A percentile compares a stretch with the other conserved stretches of the same genome.
These are phyloP conservation scores for Crotalus helleri DNA, from an alignment of 2,113 vertebrate species.

Conservation along the genomic window DNA sequence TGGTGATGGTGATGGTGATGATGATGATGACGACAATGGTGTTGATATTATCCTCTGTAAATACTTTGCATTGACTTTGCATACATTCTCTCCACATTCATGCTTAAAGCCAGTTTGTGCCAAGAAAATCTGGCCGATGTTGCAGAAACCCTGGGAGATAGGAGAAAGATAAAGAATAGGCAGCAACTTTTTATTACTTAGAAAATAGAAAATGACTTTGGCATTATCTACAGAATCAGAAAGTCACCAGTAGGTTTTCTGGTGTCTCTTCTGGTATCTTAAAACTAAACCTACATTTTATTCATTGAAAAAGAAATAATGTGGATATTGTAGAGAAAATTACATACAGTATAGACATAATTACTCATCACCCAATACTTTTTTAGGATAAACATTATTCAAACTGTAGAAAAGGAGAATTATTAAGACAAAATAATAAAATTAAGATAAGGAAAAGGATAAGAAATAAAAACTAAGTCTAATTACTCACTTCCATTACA, in stretches of 20 bases:
- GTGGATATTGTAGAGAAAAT: constrained; percentile 51
- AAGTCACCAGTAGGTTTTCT: constrained; percentile 69
- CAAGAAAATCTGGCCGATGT: constrained; percentile 66
- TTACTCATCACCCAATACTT: background rate
- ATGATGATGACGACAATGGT: constrained; percentile 48
- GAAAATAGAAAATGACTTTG: constrained; percentile 63
- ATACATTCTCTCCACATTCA: constrained; percentile 58
- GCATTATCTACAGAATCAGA: constrained; percentile 63
- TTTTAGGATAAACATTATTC: background rate
- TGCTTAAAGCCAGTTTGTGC: constrained; percentile 71
- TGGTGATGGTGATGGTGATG: too few species aligned
- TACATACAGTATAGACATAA: constrained; percentile 28
- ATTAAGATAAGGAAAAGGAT: background rate
- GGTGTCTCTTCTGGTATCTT: constrained; percentile 64
- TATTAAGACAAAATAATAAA: background rate
- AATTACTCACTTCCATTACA: background rate
- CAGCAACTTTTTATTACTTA: constrained; percentile 57
- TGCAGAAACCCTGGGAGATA: constrained; percentile 62
- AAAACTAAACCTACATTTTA: constrained; percentile 72
- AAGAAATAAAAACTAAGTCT: background rate
- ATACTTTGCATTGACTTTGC: constrained; percentile 57
- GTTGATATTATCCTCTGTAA: constrained; percentile 62
- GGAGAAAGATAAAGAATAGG: constrained; percentile 63
- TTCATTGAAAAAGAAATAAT: constrained; percentile 66
- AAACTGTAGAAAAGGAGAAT: background rate